phyloP scores from a whole-genome alignment of 2,113 vertebrate genomes.

The Rostratula benghalensis region DNA sequence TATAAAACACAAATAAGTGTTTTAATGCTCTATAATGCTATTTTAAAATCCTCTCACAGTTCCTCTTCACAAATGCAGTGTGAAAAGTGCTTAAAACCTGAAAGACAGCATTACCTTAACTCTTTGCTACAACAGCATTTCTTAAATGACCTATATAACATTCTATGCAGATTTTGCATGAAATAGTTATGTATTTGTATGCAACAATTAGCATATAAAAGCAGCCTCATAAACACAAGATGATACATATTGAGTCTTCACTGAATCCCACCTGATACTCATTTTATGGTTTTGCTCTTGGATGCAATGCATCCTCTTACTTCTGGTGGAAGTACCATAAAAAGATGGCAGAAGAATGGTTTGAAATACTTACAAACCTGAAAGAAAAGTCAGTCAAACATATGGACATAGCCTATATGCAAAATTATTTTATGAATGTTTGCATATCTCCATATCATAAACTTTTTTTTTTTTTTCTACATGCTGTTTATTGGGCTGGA shows the following conservation, averaged over 20 bases:
- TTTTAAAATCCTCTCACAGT: not conserved
- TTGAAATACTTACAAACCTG: slow-evolving; percentile 78
- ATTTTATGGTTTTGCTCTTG: slow-evolving; percentile 74
- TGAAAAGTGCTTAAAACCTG: slow-evolving; percentile 32
- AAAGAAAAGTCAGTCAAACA: slow-evolving; percentile 72
- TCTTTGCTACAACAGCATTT: slow-evolving; percentile 18
- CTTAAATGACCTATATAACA: slow-evolving; percentile 5
- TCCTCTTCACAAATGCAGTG: slow-evolving; percentile 19
- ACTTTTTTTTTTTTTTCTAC: not conserved
- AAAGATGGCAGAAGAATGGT: slow-evolving; percentile 67
- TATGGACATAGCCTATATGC: slow-evolving; percentile 66
- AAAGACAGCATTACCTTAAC: slow-evolving; percentile 20
- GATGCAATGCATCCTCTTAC: slow-evolving; percentile 72
- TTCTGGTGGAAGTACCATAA: slow-evolving; percentile 62
- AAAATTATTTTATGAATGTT: slow-evolving; percentile 66
- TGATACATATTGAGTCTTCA: slow-evolving; percentile 70
- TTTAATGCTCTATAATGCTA: slow-evolving; percentile 13
- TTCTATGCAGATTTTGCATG: slow-evolving; percentile 14
- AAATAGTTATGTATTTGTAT: not conserved
- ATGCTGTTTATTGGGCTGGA: slow-evolving; percentile 56
- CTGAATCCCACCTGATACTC: slow-evolving; percentile 76
- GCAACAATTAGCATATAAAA: slow-evolving; percentile 65
- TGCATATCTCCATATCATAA: slow-evolving; percentile 47
- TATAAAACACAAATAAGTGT: not conserved
- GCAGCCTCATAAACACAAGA: slow-evolving; percentile 73